Conservation (phyloP, 2,888 invertebrate species). For the Eilema sororculum region DNA sequence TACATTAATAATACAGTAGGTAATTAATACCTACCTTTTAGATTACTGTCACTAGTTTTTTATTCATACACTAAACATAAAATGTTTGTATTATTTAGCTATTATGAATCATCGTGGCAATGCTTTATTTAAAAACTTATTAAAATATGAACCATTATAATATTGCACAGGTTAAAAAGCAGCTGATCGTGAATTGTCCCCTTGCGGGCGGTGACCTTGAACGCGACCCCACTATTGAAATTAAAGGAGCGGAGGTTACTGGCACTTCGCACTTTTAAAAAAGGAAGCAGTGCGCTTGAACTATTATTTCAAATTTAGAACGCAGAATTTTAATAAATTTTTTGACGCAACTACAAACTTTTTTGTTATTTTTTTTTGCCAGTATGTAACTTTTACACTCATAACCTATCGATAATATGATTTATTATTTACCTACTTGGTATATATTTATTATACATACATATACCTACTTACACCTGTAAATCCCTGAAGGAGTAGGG, state of each 20-base stretch:
- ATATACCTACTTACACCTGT: too few relatives aligned
- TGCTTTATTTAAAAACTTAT: background rate
- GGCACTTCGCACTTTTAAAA: conserved; percentile 84
- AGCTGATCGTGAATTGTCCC: conserved; percentile 85
- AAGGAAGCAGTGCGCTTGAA: conserved; percentile 58
- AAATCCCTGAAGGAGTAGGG: too few relatives aligned
- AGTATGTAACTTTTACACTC: too few relatives aligned
- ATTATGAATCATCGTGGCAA: background rate
- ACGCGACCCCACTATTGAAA: conserved; percentile 86
- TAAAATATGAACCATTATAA: conserved; percentile 4
- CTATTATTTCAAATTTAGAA: conserved; percentile 34
- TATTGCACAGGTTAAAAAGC: conserved; percentile 49
- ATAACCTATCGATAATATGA: too few relatives aligned
- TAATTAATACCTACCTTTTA: too few relatives aligned
- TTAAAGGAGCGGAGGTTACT: conserved; percentile 84
- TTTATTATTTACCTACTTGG: too few relatives aligned
- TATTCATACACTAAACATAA: too few relatives aligned
- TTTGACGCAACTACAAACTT: background rate
- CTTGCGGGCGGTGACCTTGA: conserved; percentile 81
- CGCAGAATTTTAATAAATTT: background rate
- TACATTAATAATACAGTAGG: too few relatives aligned
- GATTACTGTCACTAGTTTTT: too few relatives aligned
- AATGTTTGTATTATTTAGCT: too few relatives aligned
- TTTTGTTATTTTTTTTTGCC: background rate
- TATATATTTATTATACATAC: too few relatives aligned